Evolutionary conservation across 2,888 invertebrate genomes (phyloP).

Genomic region (Thalpophila matura): DNA sequence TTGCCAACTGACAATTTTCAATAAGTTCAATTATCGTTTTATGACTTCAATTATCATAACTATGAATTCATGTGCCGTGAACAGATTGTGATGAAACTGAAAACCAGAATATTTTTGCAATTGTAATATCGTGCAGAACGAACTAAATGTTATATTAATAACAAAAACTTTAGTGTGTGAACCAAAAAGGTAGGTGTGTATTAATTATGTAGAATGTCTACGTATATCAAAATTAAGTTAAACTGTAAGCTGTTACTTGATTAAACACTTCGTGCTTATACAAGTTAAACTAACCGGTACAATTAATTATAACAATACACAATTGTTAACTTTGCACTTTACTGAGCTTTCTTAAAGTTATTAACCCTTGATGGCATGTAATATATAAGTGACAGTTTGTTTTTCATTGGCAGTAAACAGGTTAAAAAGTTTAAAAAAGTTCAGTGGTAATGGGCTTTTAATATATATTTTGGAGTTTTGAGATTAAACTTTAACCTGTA

Average conservation of each 20-base stretch:
- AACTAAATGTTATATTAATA: background rate
- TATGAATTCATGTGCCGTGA: background rate
- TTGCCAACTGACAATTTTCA: too few relatives aligned
- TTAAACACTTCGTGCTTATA: constrained; percentile 1
- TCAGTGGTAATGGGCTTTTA: background rate
- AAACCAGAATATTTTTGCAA: constrained; percentile 5
- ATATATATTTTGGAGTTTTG: background rate
- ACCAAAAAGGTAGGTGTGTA: too few relatives aligned
- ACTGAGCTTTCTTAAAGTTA: constrained; percentile 13
- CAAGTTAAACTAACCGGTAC: constrained; percentile 37
- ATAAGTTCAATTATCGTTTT: background rate
- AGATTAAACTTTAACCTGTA: background rate
- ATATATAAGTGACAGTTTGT: constrained; percentile 16
- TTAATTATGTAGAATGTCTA: background rate
- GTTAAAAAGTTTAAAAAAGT: constrained; percentile 4
- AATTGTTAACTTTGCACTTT: constrained; percentile 29
- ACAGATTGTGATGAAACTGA: constrained; percentile 2
- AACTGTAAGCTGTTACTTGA: constrained; percentile 16
- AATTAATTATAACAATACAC: constrained; percentile 26
- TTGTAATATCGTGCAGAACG: background rate
- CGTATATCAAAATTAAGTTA: constrained; percentile 5
- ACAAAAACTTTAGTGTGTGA: background rate
- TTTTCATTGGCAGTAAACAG: constrained; percentile 14
- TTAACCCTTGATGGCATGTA: constrained; percentile 2
- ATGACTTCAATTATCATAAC: background rate